Evolutionary conservation across 2,888 invertebrate species (phyloP).

Genomic region (Gastracanthus pulcherrimus): DNA sequence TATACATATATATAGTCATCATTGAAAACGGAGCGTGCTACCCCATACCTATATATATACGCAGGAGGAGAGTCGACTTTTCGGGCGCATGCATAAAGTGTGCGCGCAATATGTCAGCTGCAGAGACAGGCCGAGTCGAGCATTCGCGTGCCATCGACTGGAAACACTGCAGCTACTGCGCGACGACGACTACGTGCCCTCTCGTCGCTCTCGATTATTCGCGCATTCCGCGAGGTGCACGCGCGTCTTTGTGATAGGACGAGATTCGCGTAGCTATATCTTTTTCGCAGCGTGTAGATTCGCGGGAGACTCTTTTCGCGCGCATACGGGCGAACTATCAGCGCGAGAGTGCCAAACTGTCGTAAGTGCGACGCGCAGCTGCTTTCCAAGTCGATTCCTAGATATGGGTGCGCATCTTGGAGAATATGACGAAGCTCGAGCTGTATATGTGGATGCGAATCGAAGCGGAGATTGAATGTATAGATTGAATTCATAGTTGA

Average conservation of each 20-base stretch:
- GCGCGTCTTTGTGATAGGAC: slow-evolving; percentile 1
- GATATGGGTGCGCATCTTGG: too few species aligned
- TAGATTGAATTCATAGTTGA: too few species aligned
- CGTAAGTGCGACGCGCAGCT: neutral
- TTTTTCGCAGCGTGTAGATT: too few species aligned
- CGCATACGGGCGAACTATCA: neutral
- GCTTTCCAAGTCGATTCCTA: too few species aligned
- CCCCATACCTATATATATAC: too few species aligned
- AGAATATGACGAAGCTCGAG: too few species aligned
- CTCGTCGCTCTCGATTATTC: slow-evolving; percentile 3
- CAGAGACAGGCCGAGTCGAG: slow-evolving; percentile 70
- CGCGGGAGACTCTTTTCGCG: neutral
- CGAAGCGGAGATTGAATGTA: too few species aligned
- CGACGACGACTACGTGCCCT: neutral
- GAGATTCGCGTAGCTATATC: neutral
- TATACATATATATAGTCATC: neutral
- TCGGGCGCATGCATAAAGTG: too few species aligned
- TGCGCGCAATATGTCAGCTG: slow-evolving; percentile 74
- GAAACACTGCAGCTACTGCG: slow-evolving; percentile 61
- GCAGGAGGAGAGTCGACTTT: slow-evolving; percentile 59
- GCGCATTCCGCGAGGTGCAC: slow-evolving; percentile 16
- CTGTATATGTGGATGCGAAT: too few species aligned
- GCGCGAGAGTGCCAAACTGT: neutral
- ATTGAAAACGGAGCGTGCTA: neutral
- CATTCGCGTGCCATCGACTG: slow-evolving; percentile 66